phyloP scores from a whole-genome alignment of 2,797 vertebrate genomes.

The Hydrolagus colliei region DNA sequence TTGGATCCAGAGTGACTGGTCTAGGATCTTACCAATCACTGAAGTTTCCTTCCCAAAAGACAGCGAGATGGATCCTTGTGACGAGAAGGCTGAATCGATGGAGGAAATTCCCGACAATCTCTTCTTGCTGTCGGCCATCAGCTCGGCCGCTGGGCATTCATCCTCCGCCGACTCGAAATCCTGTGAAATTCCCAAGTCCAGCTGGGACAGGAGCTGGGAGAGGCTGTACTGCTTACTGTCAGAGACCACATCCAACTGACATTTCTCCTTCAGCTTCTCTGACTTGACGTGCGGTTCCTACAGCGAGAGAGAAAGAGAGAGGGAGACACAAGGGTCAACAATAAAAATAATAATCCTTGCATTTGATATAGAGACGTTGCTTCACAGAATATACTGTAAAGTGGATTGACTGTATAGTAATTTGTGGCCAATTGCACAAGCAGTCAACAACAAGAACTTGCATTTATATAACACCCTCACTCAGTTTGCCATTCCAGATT shows the following conservation, averaged over 20 bases:
- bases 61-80: slow-evolving; percentile 85
- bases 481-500: too few species aligned
- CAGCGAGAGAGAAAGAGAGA: slow-evolving; percentile 20
- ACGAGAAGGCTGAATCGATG: slow-evolving; percentile 94
- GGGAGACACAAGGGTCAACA: too few species aligned
- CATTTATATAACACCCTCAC: too few species aligned
- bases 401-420: too few species aligned
- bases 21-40: slow-evolving; percentile 56
- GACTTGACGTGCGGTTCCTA: slow-evolving; percentile 51
- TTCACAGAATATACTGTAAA: too few species aligned
- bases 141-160: slow-evolving; percentile 71
- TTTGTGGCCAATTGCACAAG: too few species aligned
- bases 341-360: too few species aligned
- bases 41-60: slow-evolving; percentile 86
- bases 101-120: slow-evolving; percentile 91
- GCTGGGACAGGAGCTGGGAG: slow-evolving; percentile 81
- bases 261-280: slow-evolving; percentile 51
- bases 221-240: slow-evolving; percentile 79
- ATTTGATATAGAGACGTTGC: too few species aligned
- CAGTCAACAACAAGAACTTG: too few species aligned
- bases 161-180: slow-evolving; percentile 77
- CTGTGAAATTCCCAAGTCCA: slow-evolving; percentile 85
- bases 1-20: too few species aligned
- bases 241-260: slow-evolving; percentile 65
- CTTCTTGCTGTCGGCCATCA: slow-evolving; percentile 69